Conservation (phyloP, 2,797 vertebrate genomes). For the Gymnodraco acuticeps region DNA sequence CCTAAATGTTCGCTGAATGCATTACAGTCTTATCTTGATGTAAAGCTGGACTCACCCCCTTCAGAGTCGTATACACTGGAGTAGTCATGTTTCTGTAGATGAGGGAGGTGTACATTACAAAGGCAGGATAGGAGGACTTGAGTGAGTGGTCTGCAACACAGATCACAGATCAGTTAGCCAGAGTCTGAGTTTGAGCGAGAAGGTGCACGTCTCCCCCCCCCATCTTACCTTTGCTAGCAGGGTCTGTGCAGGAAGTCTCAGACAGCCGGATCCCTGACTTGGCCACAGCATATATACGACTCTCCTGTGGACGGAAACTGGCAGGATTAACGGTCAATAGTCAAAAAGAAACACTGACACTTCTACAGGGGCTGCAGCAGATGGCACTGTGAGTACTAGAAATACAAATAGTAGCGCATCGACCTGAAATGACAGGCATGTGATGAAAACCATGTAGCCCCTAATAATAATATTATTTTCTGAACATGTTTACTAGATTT, state of each 20-base stretch:
- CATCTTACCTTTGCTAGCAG: constrained; percentile 89
- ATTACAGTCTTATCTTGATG: background rate
- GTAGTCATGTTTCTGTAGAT: constrained; percentile 94
- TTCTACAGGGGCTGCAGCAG: background rate
- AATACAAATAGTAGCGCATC: background rate
- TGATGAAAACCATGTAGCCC: background rate
- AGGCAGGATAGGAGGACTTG: constrained; percentile 87
- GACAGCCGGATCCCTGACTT: constrained; percentile 97
- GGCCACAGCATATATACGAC: constrained; percentile 97
- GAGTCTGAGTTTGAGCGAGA: background rate
- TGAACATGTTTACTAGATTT: too few species aligned
- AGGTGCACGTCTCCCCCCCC: too few species aligned
- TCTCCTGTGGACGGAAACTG: constrained; percentile 86
- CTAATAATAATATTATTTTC: too few species aligned
- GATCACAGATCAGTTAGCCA: constrained; percentile 21
- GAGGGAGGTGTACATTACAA: constrained; percentile 93
- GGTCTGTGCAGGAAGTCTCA: constrained; percentile 88
- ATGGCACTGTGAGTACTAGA: background rate
- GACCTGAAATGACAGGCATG: background rate
- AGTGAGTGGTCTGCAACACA: constrained; percentile 85
- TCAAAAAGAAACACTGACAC: background rate
- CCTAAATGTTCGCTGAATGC: background rate
- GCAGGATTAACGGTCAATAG: background rate
- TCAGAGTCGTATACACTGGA: constrained; percentile 93
- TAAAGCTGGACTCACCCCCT: constrained; percentile 87